Conservation (phyloP, 2,797 vertebrate genomes). For the Kryptolebias ocellatus region DNA sequence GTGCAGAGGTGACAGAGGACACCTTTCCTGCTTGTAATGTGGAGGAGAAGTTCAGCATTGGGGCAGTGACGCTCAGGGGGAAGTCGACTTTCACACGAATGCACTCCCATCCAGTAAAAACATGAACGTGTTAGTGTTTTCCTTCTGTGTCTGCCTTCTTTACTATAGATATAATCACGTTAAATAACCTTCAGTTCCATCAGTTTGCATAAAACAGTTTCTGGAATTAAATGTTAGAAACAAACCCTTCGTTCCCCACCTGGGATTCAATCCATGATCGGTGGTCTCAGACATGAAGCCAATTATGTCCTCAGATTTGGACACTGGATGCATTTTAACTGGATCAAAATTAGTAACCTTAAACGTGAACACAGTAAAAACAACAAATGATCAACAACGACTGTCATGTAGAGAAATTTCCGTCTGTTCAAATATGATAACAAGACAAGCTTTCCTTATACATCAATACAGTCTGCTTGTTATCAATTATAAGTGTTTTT, state of each 20-base stretch:
- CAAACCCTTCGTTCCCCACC: too few relatives aligned
- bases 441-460: slow-evolving; percentile 34
- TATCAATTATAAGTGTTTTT: slow-evolving; percentile 59
- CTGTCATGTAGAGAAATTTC: slow-evolving; percentile 37
- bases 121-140: too few relatives aligned
- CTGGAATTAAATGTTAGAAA: too few relatives aligned
- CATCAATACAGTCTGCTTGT: slow-evolving; percentile 56
- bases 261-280: too few relatives aligned
- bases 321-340: slow-evolving; percentile 36
- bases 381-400: slow-evolving; percentile 44
- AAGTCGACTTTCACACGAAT: too few relatives aligned
- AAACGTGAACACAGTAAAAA: slow-evolving; percentile 12
- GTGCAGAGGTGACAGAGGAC: slow-evolving; percentile 26
- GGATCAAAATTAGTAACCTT: background rate
- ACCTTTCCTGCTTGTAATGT: slow-evolving; percentile 16
- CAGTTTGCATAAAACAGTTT: too few relatives aligned
- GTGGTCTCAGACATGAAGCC: background rate
- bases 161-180: too few relatives aligned
- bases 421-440: slow-evolving; percentile 58
- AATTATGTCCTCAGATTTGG: slow-evolving; percentile 11
- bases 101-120: too few relatives aligned
- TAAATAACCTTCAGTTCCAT: too few relatives aligned
- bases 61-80: too few relatives aligned
- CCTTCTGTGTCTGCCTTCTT: too few relatives aligned
- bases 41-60: background rate